These are phyloP conservation scores for Thalassophryne amazonica DNA, from an alignment of 2,797 vertebrate genomes.

Conservation along the genomic window DNA sequence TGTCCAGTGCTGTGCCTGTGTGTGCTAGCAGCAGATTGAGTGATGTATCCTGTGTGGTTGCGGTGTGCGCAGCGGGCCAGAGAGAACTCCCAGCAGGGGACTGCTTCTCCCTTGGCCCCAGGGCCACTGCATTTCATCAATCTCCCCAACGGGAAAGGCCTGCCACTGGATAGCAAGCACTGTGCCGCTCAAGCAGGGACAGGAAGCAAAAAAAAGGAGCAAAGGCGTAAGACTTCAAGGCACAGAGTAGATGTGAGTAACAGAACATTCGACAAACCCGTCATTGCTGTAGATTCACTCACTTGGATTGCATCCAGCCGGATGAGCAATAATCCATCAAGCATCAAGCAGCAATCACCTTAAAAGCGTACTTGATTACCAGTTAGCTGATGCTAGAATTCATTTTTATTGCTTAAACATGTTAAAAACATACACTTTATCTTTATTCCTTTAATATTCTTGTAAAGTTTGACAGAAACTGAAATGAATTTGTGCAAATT, in stretches of 20 bases:
- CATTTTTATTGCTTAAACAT: too few species aligned
- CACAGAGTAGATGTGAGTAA: neutral
- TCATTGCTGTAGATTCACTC: too few species aligned
- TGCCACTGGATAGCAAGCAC: slow-evolving; percentile 31
- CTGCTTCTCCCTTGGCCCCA: slow-evolving; percentile 54
- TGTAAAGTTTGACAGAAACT: too few species aligned
- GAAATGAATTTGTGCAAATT: slow-evolving; percentile 5
- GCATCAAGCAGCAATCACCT: too few species aligned
- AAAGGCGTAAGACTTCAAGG: neutral
- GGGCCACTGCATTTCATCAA: slow-evolving; percentile 74
- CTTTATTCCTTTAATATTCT: too few species aligned
- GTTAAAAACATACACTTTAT: too few species aligned
- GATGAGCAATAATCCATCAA: too few species aligned
- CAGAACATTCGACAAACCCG: neutral
- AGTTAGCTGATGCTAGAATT: too few species aligned
- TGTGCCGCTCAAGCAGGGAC: slow-evolving; percentile 7
- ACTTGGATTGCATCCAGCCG: too few species aligned
- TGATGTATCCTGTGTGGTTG: slow-evolving; percentile 75
- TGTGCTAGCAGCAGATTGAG: slow-evolving; percentile 66
- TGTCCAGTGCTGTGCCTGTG: slow-evolving; percentile 40
- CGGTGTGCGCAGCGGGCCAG: slow-evolving; percentile 74
- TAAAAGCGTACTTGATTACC: too few species aligned
- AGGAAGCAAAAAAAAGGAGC: slow-evolving; percentile 21
- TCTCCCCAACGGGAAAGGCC: slow-evolving; percentile 66
- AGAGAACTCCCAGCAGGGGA: slow-evolving; percentile 76